Conservation (phyloP, 2,888 invertebrate genomes). For the Leuctra nigra region DNA sequence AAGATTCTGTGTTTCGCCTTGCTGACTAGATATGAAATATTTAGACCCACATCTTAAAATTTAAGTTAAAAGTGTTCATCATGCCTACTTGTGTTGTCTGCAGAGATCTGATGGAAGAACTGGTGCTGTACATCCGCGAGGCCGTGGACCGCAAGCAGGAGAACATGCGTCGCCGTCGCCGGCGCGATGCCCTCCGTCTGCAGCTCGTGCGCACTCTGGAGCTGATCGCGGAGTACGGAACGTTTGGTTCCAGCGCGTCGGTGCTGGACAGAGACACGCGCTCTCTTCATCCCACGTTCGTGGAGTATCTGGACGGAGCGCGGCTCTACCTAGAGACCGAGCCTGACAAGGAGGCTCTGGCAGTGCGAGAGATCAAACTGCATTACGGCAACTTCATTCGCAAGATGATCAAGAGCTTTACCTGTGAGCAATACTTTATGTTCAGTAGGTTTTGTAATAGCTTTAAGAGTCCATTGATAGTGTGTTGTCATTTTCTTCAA, state of each 20-base stretch:
- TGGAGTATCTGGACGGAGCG: constrained; percentile 94
- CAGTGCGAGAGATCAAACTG: constrained; percentile 81
- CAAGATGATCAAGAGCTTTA: constrained; percentile 89
- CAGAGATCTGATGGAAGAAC: constrained; percentile 94
- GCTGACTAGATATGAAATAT: too few species aligned
- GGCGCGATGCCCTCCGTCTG: constrained; percentile 86
- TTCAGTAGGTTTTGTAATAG: too few species aligned
- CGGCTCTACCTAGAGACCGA: constrained; percentile 87
- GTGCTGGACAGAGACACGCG: constrained; percentile 79
- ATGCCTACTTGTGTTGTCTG: too few species aligned
- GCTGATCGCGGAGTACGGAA: constrained; percentile 84
- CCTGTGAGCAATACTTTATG: too few species aligned
- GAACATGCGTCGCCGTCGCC: constrained; percentile 83
- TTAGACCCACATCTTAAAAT: too few species aligned
- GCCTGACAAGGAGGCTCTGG: constrained; percentile 84
- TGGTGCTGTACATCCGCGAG: constrained; percentile 85
- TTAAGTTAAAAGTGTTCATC: too few species aligned
- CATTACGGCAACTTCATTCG: constrained; percentile 93
- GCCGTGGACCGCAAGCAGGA: constrained; percentile 97
- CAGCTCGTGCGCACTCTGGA: constrained; percentile 89
- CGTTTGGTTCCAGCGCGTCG: constrained; percentile 75
- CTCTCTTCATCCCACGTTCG: constrained; percentile 75
- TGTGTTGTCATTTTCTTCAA: too few species aligned
- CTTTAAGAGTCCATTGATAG: too few species aligned
- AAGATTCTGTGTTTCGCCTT: too few species aligned